Percentiles rank a stretch among this genome's conserved stretches.
These are phyloP conservation scores for Lithodes maja DNA, from an alignment of 2,888 invertebrate genomes.

Conservation along the genomic window DNA sequence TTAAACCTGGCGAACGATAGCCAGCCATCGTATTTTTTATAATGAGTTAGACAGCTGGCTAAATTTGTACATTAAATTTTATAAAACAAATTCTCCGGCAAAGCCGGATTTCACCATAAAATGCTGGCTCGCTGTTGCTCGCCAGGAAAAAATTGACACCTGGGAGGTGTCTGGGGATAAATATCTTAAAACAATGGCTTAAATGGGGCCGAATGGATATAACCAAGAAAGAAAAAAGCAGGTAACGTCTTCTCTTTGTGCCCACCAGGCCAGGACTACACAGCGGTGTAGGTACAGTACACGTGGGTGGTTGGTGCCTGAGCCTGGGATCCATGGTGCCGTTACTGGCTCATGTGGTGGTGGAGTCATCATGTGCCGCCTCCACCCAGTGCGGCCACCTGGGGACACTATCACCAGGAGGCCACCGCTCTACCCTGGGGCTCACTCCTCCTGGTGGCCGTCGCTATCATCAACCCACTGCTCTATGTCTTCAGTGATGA, in stretches of 20 bases:
- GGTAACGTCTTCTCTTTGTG: neutral
- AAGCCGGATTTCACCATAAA: too few relatives aligned
- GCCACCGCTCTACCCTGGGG: constrained; percentile 66
- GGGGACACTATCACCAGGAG: constrained; percentile 65
- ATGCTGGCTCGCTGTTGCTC: too few relatives aligned
- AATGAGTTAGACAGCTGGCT: too few relatives aligned
- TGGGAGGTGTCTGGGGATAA: too few relatives aligned
- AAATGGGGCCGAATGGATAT: too few relatives aligned
- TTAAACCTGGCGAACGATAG: too few relatives aligned
- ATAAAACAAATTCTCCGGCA: too few relatives aligned
- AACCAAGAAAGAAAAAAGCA: too few relatives aligned
- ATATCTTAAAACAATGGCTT: too few relatives aligned
- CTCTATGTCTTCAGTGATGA: constrained; percentile 69
- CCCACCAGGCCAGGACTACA: constrained; percentile 14
- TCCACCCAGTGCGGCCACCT: constrained; percentile 53
- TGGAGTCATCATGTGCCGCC: constrained; percentile 66
- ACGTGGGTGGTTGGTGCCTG: constrained; percentile 63
- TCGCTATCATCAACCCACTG: constrained; percentile 64
- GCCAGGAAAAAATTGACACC: too few relatives aligned
- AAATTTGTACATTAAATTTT: too few relatives aligned
- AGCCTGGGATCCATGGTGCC: constrained; percentile 52
- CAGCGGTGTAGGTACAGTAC: constrained; percentile 46
- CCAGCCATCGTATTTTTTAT: too few relatives aligned
- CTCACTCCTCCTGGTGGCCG: constrained; percentile 60
- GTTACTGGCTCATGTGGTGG: constrained; percentile 59